These are phyloP conservation scores for Choristoneura rosaceana DNA, from an alignment of 2,888 invertebrate genomes.

Conservation along the genomic window DNA sequence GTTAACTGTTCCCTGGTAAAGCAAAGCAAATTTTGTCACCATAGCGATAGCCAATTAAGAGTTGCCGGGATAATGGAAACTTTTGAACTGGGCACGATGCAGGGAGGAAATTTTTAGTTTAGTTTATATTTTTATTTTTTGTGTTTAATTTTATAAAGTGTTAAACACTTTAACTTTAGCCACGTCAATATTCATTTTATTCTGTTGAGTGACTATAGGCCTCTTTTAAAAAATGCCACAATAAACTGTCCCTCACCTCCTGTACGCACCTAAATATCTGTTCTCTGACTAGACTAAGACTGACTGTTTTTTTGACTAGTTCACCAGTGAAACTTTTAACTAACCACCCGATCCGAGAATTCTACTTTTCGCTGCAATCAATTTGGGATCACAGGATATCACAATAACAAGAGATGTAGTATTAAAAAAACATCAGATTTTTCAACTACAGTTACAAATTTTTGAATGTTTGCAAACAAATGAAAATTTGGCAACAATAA, in stretches of 20 bases:
- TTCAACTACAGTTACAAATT: background rate
- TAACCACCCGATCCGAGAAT: background rate
- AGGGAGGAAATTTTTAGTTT: too few relatives aligned
- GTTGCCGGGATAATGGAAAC: too few relatives aligned
- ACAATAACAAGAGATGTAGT: too few relatives aligned
- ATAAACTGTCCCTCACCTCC: background rate
- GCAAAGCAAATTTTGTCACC: background rate
- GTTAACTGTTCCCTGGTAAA: background rate
- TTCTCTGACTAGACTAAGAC: too few relatives aligned
- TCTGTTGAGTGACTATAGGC: background rate
- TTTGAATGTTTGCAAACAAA: constrained; percentile 24
- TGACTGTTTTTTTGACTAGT: too few relatives aligned
- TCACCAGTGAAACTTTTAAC: background rate
- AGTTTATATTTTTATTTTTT: too few relatives aligned
- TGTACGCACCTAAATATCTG: too few relatives aligned
- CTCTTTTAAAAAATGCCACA: background rate
- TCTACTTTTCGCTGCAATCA: too few relatives aligned
- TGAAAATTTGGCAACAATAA: constrained; percentile 46
- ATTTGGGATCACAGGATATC: too few relatives aligned
- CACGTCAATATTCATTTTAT: background rate
- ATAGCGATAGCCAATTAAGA: background rate
- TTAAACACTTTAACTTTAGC: background rate
- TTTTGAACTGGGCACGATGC: too few relatives aligned
- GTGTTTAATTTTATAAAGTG: too few relatives aligned
- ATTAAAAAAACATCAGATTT: background rate